phyloP scores from a whole-genome alignment of 2,888 invertebrate species.

The Hirtodrosophila confusa region DNA sequence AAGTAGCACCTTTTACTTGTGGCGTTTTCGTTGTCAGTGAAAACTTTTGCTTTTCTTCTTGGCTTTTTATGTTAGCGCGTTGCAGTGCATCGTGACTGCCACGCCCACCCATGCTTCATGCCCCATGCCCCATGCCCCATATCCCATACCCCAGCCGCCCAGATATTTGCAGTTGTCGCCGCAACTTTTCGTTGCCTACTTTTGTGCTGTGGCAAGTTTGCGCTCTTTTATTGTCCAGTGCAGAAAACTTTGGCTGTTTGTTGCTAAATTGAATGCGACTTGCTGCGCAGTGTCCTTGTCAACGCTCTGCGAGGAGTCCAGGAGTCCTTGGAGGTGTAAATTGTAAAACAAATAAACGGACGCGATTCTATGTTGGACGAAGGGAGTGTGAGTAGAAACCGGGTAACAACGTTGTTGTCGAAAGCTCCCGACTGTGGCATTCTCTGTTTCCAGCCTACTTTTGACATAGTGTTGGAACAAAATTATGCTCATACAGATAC shows the following conservation, averaged over 20 bases:
- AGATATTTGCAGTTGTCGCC: slow-evolving; percentile 59
- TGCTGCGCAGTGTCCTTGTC: slow-evolving; percentile 60
- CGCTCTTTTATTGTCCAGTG: slow-evolving; percentile 63
- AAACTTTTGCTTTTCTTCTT: slow-evolving; percentile 68
- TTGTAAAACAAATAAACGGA: slow-evolving; percentile 65
- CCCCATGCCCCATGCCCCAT: too few relatives aligned
- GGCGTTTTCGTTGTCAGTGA: slow-evolving; percentile 54
- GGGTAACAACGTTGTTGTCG: too few relatives aligned
- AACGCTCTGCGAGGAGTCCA: slow-evolving; percentile 15
- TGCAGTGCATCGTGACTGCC: slow-evolving; percentile 42
- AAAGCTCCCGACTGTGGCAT: too few relatives aligned
- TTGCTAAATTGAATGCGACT: slow-evolving; percentile 74
- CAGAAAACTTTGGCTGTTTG: slow-evolving; percentile 63
- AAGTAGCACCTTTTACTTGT: slow-evolving; percentile 75
- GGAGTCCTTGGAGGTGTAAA: slow-evolving; percentile 67
- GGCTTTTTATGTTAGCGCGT: slow-evolving; percentile 64
- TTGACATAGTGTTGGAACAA: too few relatives aligned
- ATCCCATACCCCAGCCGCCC: slow-evolving; percentile 1
- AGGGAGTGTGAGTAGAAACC: too few relatives aligned
- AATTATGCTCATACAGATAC: too few relatives aligned
- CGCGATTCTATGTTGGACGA: slow-evolving; percentile 18
- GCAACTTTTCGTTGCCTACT: slow-evolving; percentile 67
- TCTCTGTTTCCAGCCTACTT: too few relatives aligned
- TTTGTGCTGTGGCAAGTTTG: slow-evolving; percentile 54
- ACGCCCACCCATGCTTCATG: neutral